Conservation (phyloP, 23 tunicate genomes). For the Phallusia fumigata region DNA sequence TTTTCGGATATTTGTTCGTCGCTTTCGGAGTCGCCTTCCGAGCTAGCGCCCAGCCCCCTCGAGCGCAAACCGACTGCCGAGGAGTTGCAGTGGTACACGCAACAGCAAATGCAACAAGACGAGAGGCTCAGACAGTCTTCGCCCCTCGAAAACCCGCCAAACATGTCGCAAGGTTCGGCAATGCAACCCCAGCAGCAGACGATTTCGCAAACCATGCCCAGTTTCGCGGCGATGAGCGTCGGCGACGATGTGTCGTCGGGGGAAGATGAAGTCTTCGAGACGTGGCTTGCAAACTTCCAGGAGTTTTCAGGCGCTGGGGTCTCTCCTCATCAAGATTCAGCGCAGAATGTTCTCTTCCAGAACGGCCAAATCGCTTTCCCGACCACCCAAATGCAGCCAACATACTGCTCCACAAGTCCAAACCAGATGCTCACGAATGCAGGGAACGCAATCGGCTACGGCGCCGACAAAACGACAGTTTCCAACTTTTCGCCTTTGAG, state of each 20-base stretch:
- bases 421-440: neutral
- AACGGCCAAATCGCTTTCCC: neutral
- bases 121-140: neutral
- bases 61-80: constrained; percentile 33
- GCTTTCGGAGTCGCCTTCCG: constrained; percentile 2
- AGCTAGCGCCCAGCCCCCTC: constrained; percentile 18
- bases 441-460: neutral
- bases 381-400: neutral
- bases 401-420: neutral
- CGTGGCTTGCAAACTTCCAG: constrained; percentile 28
- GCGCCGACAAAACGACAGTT: neutral
- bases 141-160: neutral
- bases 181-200: neutral
- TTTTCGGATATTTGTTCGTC: neutral
- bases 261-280: constrained; percentile 54
- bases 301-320: neutral
- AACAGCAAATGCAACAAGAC: constrained; percentile 3
- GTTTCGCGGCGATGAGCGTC: constrained; percentile 4
- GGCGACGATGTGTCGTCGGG: constrained; percentile 23
- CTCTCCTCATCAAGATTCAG: neutral
- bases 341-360: neutral
- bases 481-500: neutral
- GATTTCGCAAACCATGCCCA: neutral
- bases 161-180: neutral
- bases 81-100: constrained; percentile 28